Percentiles rank a stretch among this genome's conserved stretches.
These are phyloP conservation scores for Hydractinia echinata DNA, from an alignment of 30 jellyfish, hydroid and myxozoan species.

Conservation along the genomic window DNA sequence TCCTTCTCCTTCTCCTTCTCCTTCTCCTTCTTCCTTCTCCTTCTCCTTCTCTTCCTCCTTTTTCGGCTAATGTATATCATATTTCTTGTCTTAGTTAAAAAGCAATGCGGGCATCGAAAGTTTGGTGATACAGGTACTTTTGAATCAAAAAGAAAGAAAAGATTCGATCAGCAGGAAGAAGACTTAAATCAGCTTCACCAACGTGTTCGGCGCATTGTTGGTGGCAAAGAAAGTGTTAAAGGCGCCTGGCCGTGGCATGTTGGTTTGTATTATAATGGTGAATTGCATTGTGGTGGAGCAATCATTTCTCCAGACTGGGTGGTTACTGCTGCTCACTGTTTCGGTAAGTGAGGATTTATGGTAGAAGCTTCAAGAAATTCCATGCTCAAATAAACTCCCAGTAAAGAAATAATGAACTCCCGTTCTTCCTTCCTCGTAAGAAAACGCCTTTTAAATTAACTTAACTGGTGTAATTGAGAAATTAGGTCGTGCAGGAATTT, in stretches of 20 bases:
- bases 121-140: neutral
- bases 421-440: too few relatives aligned
- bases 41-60: too few relatives aligned
- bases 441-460: too few relatives aligned
- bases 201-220: conserved; percentile 56
- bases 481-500: too few relatives aligned
- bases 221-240: conserved; percentile 48
- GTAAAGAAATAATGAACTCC: too few relatives aligned
- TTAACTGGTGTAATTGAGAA: too few relatives aligned
- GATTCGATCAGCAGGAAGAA: neutral
- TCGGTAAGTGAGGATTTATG: conserved; percentile 47
- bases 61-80: too few relatives aligned
- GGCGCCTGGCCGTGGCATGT: conserved; percentile 96
- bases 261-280: conserved; percentile 53
- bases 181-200: neutral
- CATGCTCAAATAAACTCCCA: too few relatives aligned
- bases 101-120: neutral
- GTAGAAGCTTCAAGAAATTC: neutral
- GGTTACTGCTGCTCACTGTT: conserved; percentile 82
- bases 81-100: neutral
- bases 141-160: conserved; percentile 17
- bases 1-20: too few relatives aligned
- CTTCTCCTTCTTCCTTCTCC: too few relatives aligned
- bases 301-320: conserved; percentile 69
- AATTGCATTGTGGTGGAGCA: conserved; percentile 74